Evolutionary conservation across 2,797 vertebrate genomes (phyloP).

Genomic region (Peromyscus aztecus): DNA sequence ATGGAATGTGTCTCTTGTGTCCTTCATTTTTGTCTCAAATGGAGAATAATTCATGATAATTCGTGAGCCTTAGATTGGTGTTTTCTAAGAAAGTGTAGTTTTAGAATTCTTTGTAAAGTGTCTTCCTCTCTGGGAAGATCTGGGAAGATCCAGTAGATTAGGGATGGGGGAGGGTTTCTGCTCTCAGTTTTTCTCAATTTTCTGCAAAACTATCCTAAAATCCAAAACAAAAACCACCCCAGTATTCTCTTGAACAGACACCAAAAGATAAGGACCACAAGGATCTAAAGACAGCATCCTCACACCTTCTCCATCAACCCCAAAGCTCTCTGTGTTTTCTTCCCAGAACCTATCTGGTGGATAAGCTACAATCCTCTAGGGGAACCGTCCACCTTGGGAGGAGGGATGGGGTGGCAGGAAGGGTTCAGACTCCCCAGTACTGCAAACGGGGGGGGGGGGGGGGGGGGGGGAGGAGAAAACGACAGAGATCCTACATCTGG

Average conservation of each 20-base stretch:
- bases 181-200: not conserved
- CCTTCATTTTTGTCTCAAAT: constrained; percentile 51
- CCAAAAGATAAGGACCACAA: constrained; percentile 7
- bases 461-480: too few relatives aligned
- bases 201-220: constrained; percentile 44
- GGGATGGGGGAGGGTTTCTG: not conserved
- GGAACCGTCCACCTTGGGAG: not conserved
- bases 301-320: too few relatives aligned
- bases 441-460: not conserved
- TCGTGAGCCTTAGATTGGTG: constrained; percentile 38
- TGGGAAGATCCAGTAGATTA: not conserved
- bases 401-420: not conserved
- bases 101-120: constrained; percentile 34
- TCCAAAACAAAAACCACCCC: not conserved
- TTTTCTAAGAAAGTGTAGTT: constrained; percentile 15
- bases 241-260: constrained; percentile 38
- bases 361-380: not conserved
- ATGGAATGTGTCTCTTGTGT: not conserved
- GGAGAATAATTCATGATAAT: constrained; percentile 34
- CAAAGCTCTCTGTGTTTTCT: not conserved
- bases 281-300: not conserved
- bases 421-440: not conserved
- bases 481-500: not conserved
- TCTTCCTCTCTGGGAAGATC: not conserved
- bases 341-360: not conserved